Percentiles rank a stretch among this genome's conserved stretches.
phyloP scores from a whole-genome alignment of 2,113 vertebrate species.

The Australoheros scitulus region DNA sequence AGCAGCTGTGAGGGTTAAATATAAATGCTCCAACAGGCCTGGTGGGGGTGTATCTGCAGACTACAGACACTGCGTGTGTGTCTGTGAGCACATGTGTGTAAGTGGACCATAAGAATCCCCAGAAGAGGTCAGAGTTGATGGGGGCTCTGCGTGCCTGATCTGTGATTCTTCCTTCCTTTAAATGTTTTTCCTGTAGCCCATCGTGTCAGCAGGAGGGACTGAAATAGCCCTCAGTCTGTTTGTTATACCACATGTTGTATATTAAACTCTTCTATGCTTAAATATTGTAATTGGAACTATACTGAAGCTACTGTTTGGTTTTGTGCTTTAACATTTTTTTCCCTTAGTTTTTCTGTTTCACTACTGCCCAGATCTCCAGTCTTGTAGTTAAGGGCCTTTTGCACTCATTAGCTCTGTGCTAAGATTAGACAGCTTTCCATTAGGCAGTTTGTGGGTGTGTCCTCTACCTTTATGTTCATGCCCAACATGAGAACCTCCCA shows the following conservation, averaged over 20 bases:
- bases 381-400: not conserved
- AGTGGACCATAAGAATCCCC: slow-evolving; percentile 40
- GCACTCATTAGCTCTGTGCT: not conserved
- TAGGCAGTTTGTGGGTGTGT: not conserved
- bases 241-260: slow-evolving; percentile 10
- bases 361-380: not conserved
- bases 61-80: slow-evolving; percentile 17
- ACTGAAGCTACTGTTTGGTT: not conserved
- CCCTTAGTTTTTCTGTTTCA: not conserved
- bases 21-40: slow-evolving; percentile 67
- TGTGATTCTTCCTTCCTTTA: slow-evolving; percentile 77
- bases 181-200: slow-evolving; percentile 73
- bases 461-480: not conserved
- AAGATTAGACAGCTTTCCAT: not conserved
- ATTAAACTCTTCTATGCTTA: not conserved
- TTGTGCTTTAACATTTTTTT: not conserved
- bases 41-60: slow-evolving; percentile 18
- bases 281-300: not conserved
- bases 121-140: slow-evolving; percentile 62
- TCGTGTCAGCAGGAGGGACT: slow-evolving; percentile 67
- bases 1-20: slow-evolving; percentile 80
- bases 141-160: slow-evolving; percentile 49
- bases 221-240: slow-evolving; percentile 57
- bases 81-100: slow-evolving; percentile 3
- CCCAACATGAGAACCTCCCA: not conserved